Evolutionary conservation across 2,797 vertebrate genomes (phyloP).

Genomic region (Helostoma temminkii): DNA sequence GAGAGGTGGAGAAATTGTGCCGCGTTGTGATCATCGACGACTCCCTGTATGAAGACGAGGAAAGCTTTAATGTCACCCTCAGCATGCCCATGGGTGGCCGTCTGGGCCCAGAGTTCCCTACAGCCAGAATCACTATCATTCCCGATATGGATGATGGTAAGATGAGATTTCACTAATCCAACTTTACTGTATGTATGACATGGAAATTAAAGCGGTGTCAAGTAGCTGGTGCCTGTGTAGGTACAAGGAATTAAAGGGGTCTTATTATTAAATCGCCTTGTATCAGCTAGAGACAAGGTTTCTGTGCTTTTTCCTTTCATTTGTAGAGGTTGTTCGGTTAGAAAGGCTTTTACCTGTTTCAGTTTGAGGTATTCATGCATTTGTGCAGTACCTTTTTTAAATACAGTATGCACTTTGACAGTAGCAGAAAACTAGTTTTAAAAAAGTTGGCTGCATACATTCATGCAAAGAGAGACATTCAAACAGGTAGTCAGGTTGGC

Average conservation of each 20-base stretch:
- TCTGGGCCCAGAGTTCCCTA: conserved; percentile 86
- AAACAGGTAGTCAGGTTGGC: conserved; percentile 22
- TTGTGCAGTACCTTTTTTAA: neutral
- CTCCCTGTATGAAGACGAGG: conserved; percentile 92
- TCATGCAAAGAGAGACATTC: conserved; percentile 15
- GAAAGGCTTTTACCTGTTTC: neutral
- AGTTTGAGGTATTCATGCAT: conserved; percentile 1
- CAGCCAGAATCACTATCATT: conserved; percentile 87
- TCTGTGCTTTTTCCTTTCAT: neutral
- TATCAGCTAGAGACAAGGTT: conserved; percentile 1
- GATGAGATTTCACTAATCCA: conserved; percentile 58
- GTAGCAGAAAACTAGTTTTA: conserved; percentile 1
- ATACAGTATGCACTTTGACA: conserved; percentile 13
- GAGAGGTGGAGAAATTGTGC: conserved; percentile 89
- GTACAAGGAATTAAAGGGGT: conserved; percentile 14
- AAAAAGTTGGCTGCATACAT: conserved; percentile 15
- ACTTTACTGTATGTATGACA: conserved; percentile 20
- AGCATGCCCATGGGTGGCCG: conserved; percentile 95
- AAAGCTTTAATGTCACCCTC: conserved; percentile 91
- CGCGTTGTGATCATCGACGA: conserved; percentile 93
- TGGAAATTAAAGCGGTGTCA: conserved; percentile 16
- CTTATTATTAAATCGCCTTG: conserved; percentile 32
- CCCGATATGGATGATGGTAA: conserved; percentile 94
- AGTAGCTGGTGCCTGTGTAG: conserved; percentile 6
- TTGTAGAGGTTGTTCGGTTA: conserved; percentile 9